Conservation (phyloP, 2,888 invertebrate species). For the Holacanthella duospinosa region DNA sequence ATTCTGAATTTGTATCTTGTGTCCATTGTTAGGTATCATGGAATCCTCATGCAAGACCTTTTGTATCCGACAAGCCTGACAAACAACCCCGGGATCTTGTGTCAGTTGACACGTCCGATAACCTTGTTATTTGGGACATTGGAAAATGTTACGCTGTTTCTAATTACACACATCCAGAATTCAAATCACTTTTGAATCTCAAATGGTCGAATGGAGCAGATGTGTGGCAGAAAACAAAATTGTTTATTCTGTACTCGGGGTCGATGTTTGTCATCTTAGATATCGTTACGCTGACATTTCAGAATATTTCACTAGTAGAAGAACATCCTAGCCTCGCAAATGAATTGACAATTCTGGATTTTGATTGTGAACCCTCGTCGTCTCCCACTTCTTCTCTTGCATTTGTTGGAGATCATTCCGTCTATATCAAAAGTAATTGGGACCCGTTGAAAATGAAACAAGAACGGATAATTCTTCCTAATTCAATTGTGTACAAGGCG, state of each 20-base stretch:
- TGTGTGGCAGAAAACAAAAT: conserved; percentile 27
- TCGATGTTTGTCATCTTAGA: conserved; percentile 33
- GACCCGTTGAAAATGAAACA: conserved; percentile 11
- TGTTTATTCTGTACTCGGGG: conserved; percentile 29
- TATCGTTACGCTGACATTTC: conserved; percentile 23
- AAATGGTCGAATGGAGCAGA: conserved; percentile 30
- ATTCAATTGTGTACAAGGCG: conserved; percentile 15
- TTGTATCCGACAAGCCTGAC: conserved; percentile 5
- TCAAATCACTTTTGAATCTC: conserved; percentile 24
- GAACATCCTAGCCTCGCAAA: background rate
- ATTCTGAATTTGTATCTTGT: background rate
- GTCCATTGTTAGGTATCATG: conserved; percentile 12
- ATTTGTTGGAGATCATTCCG: conserved; percentile 19
- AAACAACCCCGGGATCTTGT: conserved; percentile 19
- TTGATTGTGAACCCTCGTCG: conserved; percentile 26
- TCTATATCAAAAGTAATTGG: background rate
- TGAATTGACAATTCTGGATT: conserved; percentile 16
- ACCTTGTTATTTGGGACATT: conserved; percentile 25
- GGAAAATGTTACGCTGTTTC: conserved; percentile 24
- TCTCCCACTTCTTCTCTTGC: conserved; percentile 21
- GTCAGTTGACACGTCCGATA: conserved; percentile 20
- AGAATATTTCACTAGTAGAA: conserved; percentile 25
- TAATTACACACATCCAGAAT: conserved; percentile 28
- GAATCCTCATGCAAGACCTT: conserved; percentile 17
- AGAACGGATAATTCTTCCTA: conserved; percentile 10